These are phyloP conservation scores for Cryptosula pallasiana DNA, from an alignment of 2,888 invertebrate species.

Conservation along the genomic window DNA sequence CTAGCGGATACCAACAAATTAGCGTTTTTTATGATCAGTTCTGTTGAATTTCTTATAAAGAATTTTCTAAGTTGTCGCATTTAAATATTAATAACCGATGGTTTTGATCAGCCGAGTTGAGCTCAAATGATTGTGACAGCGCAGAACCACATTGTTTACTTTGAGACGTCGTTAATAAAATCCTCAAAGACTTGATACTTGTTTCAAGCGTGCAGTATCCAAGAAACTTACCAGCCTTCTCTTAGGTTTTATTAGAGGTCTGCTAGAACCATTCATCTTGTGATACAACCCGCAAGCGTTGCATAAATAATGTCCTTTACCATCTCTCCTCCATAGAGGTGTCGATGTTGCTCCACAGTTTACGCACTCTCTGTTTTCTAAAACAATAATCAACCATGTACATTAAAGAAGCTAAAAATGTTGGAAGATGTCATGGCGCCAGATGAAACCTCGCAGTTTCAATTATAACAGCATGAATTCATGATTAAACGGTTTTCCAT, in stretches of 20 bases:
- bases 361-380: constrained; percentile 91
- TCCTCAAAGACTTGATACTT: constrained; percentile 5
- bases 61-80: too few relatives aligned
- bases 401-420: neutral
- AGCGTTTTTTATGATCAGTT: neutral
- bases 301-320: constrained; percentile 94
- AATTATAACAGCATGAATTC: constrained; percentile 24
- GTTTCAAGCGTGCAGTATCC: neutral
- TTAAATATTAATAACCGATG: neutral
- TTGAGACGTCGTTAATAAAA: neutral
- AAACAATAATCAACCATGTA: neutral
- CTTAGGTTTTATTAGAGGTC: constrained; percentile 95
- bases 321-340: constrained; percentile 92
- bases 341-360: constrained; percentile 96
- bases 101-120: neutral
- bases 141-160: constrained; percentile 9
- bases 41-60: neutral
- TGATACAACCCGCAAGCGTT: constrained; percentile 98
- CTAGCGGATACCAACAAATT: neutral
- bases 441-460: neutral
- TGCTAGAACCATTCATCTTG: constrained; percentile 98
- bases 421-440: too few relatives aligned
- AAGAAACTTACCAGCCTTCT: constrained; percentile 92
- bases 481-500: neutral
- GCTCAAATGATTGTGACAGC: constrained; percentile 6